Percentiles rank a stretch among this genome's conserved stretches.
Conservation (phyloP, 2,797 vertebrate genomes). For the Rhinichthys osculus region DNA sequence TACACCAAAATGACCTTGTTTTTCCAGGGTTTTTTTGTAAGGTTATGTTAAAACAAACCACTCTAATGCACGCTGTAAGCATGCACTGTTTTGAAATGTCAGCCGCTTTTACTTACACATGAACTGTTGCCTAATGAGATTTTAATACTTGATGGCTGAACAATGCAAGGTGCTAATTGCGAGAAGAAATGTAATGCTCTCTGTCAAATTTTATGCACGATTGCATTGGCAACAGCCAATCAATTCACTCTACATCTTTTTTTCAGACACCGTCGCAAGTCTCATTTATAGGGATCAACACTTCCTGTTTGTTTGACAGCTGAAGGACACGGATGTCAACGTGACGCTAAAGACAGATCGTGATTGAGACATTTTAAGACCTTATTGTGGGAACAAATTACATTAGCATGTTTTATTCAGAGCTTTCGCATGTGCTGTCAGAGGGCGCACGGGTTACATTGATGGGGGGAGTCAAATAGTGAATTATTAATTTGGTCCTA, state of each 20-base stretch:
- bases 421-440: slow-evolving; percentile 21
- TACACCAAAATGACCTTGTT: background rate
- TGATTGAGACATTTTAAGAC: slow-evolving; percentile 34
- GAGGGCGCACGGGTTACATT: slow-evolving; percentile 15
- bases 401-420: slow-evolving; percentile 50
- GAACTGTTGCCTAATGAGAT: slow-evolving; percentile 31
- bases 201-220: slow-evolving; percentile 1
- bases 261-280: background rate
- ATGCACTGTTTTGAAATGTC: slow-evolving; percentile 13
- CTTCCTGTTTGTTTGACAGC: background rate
- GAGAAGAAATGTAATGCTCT: background rate
- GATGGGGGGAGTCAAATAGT: slow-evolving; percentile 36
- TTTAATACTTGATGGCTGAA: slow-evolving; percentile 23
- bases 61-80: background rate
- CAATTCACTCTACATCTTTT: background rate
- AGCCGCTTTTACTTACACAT: background rate
- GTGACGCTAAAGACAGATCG: background rate
- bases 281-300: background rate
- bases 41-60: background rate
- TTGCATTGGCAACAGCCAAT: background rate
- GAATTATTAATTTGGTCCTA: slow-evolving; percentile 57
- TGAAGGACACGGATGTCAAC: slow-evolving; percentile 14
- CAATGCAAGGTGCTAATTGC: slow-evolving; percentile 17
- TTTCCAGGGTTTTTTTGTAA: background rate
- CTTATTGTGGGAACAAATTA: slow-evolving; percentile 39